Conservation (phyloP, 2,888 invertebrate species). For the Orthosia gracilis region DNA sequence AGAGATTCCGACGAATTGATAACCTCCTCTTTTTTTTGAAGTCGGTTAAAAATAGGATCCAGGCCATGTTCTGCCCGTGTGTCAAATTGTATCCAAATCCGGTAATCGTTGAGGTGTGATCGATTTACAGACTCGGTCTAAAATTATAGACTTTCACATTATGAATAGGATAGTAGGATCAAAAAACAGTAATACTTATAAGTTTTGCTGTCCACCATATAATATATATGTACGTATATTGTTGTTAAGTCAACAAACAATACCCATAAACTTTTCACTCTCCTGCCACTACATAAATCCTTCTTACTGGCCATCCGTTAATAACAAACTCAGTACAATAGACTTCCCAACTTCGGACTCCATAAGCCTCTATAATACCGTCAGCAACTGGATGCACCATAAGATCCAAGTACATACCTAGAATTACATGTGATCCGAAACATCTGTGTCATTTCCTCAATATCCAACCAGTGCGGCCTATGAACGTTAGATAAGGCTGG, state of each 20-base stretch:
- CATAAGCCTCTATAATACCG: constrained; percentile 43
- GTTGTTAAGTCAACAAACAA: not conserved
- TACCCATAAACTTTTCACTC: not conserved
- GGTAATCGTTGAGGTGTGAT: too few species aligned
- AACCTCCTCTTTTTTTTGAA: too few species aligned
- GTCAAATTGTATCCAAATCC: too few species aligned
- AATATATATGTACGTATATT: too few species aligned
- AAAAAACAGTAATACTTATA: too few species aligned
- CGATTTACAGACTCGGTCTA: too few species aligned
- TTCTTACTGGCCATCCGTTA: not conserved
- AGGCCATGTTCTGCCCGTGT: too few species aligned
- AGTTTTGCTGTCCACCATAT: too few species aligned
- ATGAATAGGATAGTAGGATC: too few species aligned
- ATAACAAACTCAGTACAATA: constrained; percentile 30
- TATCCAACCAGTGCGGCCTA: constrained; percentile 87
- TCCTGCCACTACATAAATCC: not conserved
- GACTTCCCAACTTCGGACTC: not conserved
- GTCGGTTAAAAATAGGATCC: too few species aligned
- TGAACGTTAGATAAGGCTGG: constrained; percentile 74
- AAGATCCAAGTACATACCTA: constrained; percentile 70
- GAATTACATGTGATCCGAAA: constrained; percentile 86
- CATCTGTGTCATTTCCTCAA: constrained; percentile 90
- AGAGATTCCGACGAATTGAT: too few species aligned
- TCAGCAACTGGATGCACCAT: constrained; percentile 52
- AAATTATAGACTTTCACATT: too few species aligned